phyloP scores from a whole-genome alignment of 2,797 vertebrate genomes.

The Gymnodraco acuticeps region DNA sequence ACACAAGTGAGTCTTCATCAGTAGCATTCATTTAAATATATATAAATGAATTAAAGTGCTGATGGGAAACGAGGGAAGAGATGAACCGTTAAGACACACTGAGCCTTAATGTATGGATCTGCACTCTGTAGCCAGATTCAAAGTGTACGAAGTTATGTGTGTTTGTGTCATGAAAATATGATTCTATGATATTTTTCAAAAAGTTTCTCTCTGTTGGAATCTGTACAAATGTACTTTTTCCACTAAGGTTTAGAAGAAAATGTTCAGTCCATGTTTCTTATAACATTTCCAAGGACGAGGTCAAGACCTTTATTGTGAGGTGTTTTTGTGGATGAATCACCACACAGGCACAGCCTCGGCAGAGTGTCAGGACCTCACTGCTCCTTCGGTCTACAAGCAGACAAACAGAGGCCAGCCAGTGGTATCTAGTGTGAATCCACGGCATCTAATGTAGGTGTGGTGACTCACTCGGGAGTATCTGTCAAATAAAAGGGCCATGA shows the following conservation, averaged over 20 bases:
- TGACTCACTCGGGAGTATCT: too few relatives aligned
- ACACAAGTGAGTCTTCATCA: slow-evolving; percentile 16
- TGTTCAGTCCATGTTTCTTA: background rate
- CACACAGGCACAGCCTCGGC: background rate
- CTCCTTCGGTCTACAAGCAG: background rate
- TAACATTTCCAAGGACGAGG: background rate
- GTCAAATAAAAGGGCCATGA: too few relatives aligned
- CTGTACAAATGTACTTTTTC: background rate
- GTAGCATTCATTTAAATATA: slow-evolving; percentile 7
- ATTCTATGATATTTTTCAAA: background rate
- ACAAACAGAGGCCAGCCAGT: background rate
- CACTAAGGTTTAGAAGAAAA: background rate
- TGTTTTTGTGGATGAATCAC: background rate
- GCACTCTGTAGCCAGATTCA: background rate
- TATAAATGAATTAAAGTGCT: background rate
- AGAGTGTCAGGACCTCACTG: background rate
- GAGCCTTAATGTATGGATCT: background rate
- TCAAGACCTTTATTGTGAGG: background rate
- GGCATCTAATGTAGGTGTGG: background rate
- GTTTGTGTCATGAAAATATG: background rate
- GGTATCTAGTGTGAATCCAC: slow-evolving; percentile 1
- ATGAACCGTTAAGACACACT: background rate
- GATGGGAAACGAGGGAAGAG: background rate
- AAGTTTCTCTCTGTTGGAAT: background rate
- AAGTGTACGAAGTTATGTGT: background rate